Base-by-base conservation (phyloP, 2,888 invertebrate species). In the Protodeltote pygarga region DNA sequence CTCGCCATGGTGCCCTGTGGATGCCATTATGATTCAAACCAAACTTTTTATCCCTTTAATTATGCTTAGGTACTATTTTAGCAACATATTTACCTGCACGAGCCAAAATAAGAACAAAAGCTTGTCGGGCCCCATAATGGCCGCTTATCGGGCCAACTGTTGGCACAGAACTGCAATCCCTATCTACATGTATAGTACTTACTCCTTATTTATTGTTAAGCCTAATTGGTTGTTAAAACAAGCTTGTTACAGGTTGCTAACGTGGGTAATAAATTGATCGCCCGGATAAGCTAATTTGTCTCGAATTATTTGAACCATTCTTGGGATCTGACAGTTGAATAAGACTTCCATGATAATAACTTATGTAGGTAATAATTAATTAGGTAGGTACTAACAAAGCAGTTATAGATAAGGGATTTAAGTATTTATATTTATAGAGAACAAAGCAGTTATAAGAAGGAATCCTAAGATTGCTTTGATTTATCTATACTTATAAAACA, bases 161-260 rank as follows among this genome's bases (percentile, higher is more conserved):
- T 44, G 23, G 11, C 33, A 28, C 10, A 28, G 5, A 28, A 54
- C 42, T 51, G 39, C 19, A n/a, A n/a, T n/a, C n/a, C n/a, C n/a
- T n/a, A n/a, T n/a, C n/a, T n/a, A n/a, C n/a, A 4, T 6, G 14
- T 25, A 21, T 10, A 5, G 14, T 11, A 8, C 11, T 11, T 19
- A 9, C 0, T 8, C n/a, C 21, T 59, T 11, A 60, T 37, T 49
- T 21, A 13, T n/a, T 34, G 4, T 11, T 10, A 33, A 31, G 5
- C 6, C 21, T 48, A 48, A 65, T 61, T 65, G 55, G 34, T 24
- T 21, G 11, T 41, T 41, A 29, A 4, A 15, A 8, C 21, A 5
- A 9, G 28, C 37, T 42, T 29, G 54, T 51, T 55, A 42, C 23
- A 17, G 9, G 10, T 23, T 41, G 23, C 2, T 32, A 6, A 14